Evolutionary conservation across 2,797 vertebrate genomes (phyloP).

Genomic region (Myripristis jacobus): DNA sequence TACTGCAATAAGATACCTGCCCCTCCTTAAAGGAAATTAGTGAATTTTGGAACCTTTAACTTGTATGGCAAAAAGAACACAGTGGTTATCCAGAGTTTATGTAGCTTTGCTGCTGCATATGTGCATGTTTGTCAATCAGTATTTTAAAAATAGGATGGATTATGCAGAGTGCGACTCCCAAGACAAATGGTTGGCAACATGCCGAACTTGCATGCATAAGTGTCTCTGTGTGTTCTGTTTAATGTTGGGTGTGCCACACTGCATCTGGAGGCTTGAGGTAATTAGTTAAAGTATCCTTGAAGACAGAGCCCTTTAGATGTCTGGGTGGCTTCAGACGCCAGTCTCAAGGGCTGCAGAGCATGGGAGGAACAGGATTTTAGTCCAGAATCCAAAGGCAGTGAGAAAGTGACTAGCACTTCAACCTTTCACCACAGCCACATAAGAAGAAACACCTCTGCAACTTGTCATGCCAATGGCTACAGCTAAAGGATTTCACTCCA

Average conservation of each 20-base stretch:
- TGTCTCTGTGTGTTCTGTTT: conserved; percentile 33
- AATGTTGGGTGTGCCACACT: conserved; percentile 33
- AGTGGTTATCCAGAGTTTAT: conserved; percentile 16
- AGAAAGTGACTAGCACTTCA: conserved; percentile 67
- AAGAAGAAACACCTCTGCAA: conserved; percentile 43
- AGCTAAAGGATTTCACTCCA: conserved; percentile 12
- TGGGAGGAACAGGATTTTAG: conserved; percentile 54
- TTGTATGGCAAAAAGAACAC: conserved; percentile 26
- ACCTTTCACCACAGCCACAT: conserved; percentile 57
- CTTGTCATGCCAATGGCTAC: conserved; percentile 25
- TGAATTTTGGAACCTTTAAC: conserved; percentile 41
- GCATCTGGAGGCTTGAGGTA: conserved; percentile 55
- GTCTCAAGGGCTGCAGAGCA: conserved; percentile 65
- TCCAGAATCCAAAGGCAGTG: conserved; percentile 58
- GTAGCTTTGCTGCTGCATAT: neutral
- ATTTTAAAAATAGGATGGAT: conserved; percentile 36
- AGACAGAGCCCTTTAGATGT: conserved; percentile 63
- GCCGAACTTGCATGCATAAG: conserved; percentile 29
- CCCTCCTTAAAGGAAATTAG: conserved; percentile 39
- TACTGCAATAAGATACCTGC: conserved; percentile 44
- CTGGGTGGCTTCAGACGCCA: conserved; percentile 71
- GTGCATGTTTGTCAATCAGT: conserved; percentile 44
- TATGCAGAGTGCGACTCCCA: conserved; percentile 24
- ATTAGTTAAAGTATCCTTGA: conserved; percentile 66
- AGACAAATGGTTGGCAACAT: conserved; percentile 41